Evolutionary conservation across 2,797 vertebrate genomes (phyloP).

Genomic region (Tokudaia muenninki): DNA sequence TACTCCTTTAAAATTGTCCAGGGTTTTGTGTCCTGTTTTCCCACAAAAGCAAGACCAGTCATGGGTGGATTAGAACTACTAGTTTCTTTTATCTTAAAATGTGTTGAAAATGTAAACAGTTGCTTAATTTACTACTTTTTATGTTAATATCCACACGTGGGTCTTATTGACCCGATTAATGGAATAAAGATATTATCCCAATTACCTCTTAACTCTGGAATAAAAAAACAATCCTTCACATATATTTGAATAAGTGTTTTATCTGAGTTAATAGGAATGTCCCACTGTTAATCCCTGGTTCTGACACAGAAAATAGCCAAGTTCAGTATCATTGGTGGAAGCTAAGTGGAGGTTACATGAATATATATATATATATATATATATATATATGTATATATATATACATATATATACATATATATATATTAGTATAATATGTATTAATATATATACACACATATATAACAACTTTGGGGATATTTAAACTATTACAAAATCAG

Average conservation of each 20-base stretch:
- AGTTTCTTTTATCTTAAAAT: conserved; percentile 61
- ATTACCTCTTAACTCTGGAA: conserved; percentile 61
- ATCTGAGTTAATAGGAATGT: conserved; percentile 24
- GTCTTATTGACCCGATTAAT: conserved; percentile 57
- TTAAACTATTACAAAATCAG: conserved; percentile 44
- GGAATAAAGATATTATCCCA: conserved; percentile 55
- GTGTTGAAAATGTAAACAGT: conserved; percentile 59
- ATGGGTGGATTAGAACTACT: not conserved
- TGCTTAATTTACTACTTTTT: conserved; percentile 50
- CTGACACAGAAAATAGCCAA: not conserved
- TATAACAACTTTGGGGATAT: not conserved
- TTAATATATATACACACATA: too few relatives aligned
- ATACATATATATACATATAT: too few relatives aligned
- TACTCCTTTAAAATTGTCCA: not conserved
- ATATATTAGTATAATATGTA: too few relatives aligned
- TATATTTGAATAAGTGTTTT: conserved; percentile 19
- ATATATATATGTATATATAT: too few relatives aligned
- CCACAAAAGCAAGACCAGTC: not conserved
- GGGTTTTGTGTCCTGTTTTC: conserved; percentile 38
- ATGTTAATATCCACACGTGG: not conserved
- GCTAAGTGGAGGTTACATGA: not conserved
- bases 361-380: too few relatives aligned
- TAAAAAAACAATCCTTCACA: conserved; percentile 8
- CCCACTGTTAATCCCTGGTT: not conserved
- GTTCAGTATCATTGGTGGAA: not conserved